Conservation (phyloP, 2,888 invertebrate species). For the Agrochola lota region DNA sequence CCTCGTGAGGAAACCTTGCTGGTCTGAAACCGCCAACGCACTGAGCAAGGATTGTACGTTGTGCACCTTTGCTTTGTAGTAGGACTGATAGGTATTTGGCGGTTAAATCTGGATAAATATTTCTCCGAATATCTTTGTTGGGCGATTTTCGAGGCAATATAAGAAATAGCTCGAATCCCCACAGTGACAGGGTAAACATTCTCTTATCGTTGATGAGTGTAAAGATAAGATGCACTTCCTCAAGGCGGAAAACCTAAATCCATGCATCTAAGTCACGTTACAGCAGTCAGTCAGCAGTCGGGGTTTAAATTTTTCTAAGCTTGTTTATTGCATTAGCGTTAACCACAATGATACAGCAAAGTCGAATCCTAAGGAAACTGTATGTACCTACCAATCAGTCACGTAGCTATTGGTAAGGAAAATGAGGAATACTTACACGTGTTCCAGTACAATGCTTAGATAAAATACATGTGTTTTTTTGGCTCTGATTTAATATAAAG, state of each 20-base stretch:
- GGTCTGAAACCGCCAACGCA: not conserved
- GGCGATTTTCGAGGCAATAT: slow-evolving; percentile 7
- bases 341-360: slow-evolving; percentile 52
- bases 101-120: not conserved
- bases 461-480: slow-evolving; percentile 15
- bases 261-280: slow-evolving; percentile 10
- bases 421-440: slow-evolving; percentile 33
- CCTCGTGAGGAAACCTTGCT: slow-evolving; percentile 7
- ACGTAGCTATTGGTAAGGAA: slow-evolving; percentile 57
- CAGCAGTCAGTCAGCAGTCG: not conserved
- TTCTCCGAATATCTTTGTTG: not conserved
- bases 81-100: not conserved
- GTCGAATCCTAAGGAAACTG: slow-evolving; percentile 42
- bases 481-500: not conserved
- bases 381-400: slow-evolving; percentile 46
- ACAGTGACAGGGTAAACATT: slow-evolving; percentile 25
- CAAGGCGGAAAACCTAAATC: slow-evolving; percentile 7
- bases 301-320: slow-evolving; percentile 28
- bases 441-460: slow-evolving; percentile 17
- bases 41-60: not conserved
- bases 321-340: slow-evolving; percentile 36
- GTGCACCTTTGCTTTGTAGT: not conserved
- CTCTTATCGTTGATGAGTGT: slow-evolving; percentile 8
- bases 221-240: slow-evolving; percentile 17
- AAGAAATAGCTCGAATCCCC: slow-evolving; percentile 11